These are phyloP conservation scores for Hemistola chrysoprasaria DNA, from an alignment of 2,888 invertebrate species.

Conservation along the genomic window DNA sequence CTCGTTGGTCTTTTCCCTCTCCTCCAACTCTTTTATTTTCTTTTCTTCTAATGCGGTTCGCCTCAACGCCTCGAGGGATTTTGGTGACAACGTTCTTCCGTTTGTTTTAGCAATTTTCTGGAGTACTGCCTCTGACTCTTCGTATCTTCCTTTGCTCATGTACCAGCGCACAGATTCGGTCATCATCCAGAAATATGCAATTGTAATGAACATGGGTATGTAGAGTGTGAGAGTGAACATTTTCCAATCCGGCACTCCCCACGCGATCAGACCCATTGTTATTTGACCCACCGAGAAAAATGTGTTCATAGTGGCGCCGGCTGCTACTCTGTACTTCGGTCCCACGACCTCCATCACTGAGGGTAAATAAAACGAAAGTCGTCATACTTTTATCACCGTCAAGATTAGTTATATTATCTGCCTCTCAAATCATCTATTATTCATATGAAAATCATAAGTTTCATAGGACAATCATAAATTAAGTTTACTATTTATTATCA, in stretches of 20 bases:
- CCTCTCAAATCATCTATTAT: too few relatives aligned
- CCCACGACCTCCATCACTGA: constrained; percentile 89
- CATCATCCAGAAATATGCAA: constrained; percentile 85
- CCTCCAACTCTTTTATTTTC: constrained; percentile 34
- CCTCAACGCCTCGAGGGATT: constrained; percentile 50
- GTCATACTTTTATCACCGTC: too few relatives aligned
- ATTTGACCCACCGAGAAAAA: constrained; percentile 88
- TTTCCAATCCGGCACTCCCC: constrained; percentile 87
- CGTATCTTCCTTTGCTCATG: constrained; percentile 85
- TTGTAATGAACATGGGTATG: constrained; percentile 84
- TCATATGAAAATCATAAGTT: too few relatives aligned
- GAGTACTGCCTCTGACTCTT: constrained; percentile 84
- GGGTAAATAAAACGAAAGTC: constrained; percentile 8
- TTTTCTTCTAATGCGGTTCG: constrained; percentile 48
- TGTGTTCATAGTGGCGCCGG: constrained; percentile 85
- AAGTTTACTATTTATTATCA: too few relatives aligned
- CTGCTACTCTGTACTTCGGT: constrained; percentile 85
- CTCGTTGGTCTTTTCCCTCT: constrained; percentile 36
- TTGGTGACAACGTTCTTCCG: constrained; percentile 56
- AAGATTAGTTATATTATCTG: not conserved
- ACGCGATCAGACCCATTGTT: constrained; percentile 85
- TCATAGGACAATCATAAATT: too few relatives aligned
- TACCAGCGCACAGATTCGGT: constrained; percentile 91
- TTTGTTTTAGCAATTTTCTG: constrained; percentile 84
- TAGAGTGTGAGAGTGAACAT: constrained; percentile 85